phyloP scores from a whole-genome alignment of 2,113 vertebrate species.

The Callorhinus ursinus region DNA sequence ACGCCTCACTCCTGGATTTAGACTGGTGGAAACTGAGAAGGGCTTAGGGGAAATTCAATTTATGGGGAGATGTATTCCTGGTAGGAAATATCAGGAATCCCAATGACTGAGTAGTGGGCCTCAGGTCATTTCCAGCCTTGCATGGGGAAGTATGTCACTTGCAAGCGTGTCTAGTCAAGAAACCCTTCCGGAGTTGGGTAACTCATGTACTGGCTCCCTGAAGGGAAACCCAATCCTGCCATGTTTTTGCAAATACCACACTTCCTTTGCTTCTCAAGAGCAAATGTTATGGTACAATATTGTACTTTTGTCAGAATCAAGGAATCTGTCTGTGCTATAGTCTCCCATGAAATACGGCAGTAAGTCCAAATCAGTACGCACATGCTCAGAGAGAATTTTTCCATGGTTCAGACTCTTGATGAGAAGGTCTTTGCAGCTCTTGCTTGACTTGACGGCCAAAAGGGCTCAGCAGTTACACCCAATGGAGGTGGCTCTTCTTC shows the following conservation, averaged over 20 bases:
- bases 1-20: not conserved
- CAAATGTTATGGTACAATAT: not conserved
- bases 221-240: not conserved
- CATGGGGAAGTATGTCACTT: not conserved
- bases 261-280: not conserved
- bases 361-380: not conserved
- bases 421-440: slow-evolving; percentile 27
- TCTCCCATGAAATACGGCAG: not conserved
- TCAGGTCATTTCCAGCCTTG: not conserved
- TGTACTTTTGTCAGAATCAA: slow-evolving; percentile 22
- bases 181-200: not conserved
- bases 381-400: not conserved
- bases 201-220: not conserved
- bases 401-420: not conserved
- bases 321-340: not conserved
- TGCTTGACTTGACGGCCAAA: not conserved
- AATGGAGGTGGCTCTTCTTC: not conserved
- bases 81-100: not conserved
- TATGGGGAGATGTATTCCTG: not conserved
- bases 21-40: not conserved
- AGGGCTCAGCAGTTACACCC: not conserved
- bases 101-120: not conserved
- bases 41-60: not conserved
- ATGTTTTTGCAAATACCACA: not conserved
- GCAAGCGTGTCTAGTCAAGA: not conserved